Evolutionary conservation across 2,113 vertebrate genomes (phyloP).

Genomic region (Istiophorus platypterus): DNA sequence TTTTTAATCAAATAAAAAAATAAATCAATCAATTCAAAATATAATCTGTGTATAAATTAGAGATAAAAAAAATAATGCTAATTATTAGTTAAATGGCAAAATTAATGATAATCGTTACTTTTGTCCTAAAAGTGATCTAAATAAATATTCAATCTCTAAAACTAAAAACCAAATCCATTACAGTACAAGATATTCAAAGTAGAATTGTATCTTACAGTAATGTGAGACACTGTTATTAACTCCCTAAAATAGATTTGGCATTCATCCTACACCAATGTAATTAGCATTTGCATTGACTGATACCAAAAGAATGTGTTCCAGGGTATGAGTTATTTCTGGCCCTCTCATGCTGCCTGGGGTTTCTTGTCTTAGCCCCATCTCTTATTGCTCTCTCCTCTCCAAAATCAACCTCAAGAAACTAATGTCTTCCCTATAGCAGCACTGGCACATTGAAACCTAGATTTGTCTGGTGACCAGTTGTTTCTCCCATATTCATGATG

Average conservation of each 20-base stretch:
- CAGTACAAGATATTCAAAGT: not conserved
- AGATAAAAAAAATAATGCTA: not conserved
- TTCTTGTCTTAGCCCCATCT: slow-evolving; percentile 52
- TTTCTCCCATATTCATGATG: not conserved
- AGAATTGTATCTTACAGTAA: slow-evolving; percentile 8
- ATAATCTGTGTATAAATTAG: too few relatives aligned
- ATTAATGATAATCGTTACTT: not conserved
- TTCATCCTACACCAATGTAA: slow-evolving; percentile 66
- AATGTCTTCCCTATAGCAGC: not conserved
- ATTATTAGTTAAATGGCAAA: not conserved
- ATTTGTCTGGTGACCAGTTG: not conserved
- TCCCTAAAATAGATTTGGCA: slow-evolving; percentile 59
- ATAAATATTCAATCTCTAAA: not conserved
- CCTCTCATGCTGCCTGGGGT: slow-evolving; percentile 41
- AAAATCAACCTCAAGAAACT: not conserved
- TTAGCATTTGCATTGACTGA: slow-evolving; percentile 79
- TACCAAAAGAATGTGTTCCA: slow-evolving; percentile 76
- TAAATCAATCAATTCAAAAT: too few relatives aligned
- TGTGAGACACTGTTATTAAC: slow-evolving; percentile 33
- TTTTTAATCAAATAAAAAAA: too few relatives aligned
- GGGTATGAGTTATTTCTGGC: slow-evolving; percentile 72
- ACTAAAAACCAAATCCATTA: not conserved
- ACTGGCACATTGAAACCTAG: not conserved
- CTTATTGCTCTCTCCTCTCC: not conserved
- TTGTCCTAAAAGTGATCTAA: not conserved